Base-by-base conservation (phyloP, 2,113 vertebrate genomes). In the Falco punctatus region DNA sequence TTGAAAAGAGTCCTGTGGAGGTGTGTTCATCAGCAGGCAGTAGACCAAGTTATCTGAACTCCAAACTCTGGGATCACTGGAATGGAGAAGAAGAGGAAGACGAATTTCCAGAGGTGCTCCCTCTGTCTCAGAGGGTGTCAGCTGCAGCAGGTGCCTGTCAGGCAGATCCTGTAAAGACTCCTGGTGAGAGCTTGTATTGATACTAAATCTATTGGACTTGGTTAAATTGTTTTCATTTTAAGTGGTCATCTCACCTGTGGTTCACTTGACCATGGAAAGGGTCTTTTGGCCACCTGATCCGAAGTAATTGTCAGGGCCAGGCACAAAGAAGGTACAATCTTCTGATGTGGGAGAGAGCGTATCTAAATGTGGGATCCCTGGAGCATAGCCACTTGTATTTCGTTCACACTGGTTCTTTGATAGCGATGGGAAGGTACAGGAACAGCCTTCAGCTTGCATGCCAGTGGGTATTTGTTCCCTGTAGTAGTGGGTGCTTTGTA, bases 51-150 rank as follows among this genome's bases (percentile, higher is more conserved):
- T 97, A 98, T 46, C 95, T 99, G 92, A 98, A 98, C 82, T 98
- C 98, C 11, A 97, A 97, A 74, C 51, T 98, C 52, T 99, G 99
- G 99, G 98, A 98, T 22, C 97, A 98, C 42, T 98, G 97, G 98
- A 98, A 98, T 52, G 97, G 92, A 70, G 98, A 98, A 38, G 90
- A 94, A 42, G 66, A 93, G 67, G 98, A 98, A 3, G 97, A 97
- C 16, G 97, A 93, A 32, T 61, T 96, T 18, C 92, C 97, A 33
- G 97, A 96, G 78, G 12, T 81, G 10, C 97, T 97, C 93, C 97
- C 98, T 96, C 94, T 98, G 15, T 95, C 97, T 65, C 97, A 98
- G 95, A 97, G 97, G 65, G 6, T 98, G 74, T 94, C 95, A 7
- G 67, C 93, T 35, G 35, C 93, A 27, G 79, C 85, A 46, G 58